Evolutionary conservation across 2,113 vertebrate genomes (phyloP), one percentile per base, ranked within the genome.

Genomic region (Thalassarche chlororhynchos): DNA sequence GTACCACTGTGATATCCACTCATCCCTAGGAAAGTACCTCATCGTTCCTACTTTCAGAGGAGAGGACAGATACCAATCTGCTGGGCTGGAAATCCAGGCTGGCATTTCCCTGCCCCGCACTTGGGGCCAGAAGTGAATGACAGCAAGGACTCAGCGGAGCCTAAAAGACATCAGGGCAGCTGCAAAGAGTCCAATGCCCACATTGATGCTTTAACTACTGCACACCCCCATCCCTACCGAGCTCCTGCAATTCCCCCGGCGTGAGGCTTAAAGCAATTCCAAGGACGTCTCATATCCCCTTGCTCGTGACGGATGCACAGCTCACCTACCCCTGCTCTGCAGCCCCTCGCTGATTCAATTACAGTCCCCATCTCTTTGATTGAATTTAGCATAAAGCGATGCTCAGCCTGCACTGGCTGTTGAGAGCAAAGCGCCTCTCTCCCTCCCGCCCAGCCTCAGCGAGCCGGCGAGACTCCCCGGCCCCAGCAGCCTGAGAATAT

Each of bases 301-400:
- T 3, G 34, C 89, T 69, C 2, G 1, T 91, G 76, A 93, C 18
- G 8, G 72, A 74, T 72, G 34, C 34, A 20, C 55, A 60, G 44
- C 42, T 71, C 61, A 52, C 79, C 76, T 54, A 10, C 62, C 34
- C 84, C 87, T 60, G 79, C 84, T 64, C 82, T 12, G 57, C 92
- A 89, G 62, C 72, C 60, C 91, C 83, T 70, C 1, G 1, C 57
- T 95, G 94, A 97, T 97, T 95, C 62, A 58, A 96, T 98, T 94
- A 91, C 28, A 76, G 61, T 23, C 75, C 84, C 42, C 87, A 88
- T 94, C 82, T 77, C 92, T 85, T 69, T 90, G 88, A 96, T 88
- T 96, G 70, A 47, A 92, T 94, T 91, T 31, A 52, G 81, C 89
- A 55, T 11, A 52, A 60, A 82, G 90, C 0, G 0, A n/a, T 6